A percentile compares a stretch with the other conserved stretches of the same genome.
These are phyloP conservation scores for Bovichtus diacanthus DNA, from an alignment of 2,797 vertebrate genomes.

Conservation along the genomic window DNA sequence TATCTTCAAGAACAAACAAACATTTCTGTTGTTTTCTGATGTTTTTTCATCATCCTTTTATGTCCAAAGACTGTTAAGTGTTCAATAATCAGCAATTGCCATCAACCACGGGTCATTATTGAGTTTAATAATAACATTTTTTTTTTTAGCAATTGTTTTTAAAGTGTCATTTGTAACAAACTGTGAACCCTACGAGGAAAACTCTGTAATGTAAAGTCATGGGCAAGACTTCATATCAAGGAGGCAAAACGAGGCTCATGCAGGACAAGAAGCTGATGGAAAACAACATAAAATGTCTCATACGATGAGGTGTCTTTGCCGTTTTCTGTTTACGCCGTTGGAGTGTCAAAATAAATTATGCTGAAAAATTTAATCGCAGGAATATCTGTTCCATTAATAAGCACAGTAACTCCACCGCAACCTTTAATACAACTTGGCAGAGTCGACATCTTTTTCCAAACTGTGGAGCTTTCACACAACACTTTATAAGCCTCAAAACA, in stretches of 20 bases:
- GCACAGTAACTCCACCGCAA: slow-evolving; percentile 44
- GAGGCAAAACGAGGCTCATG: not conserved
- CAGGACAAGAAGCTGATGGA: not conserved
- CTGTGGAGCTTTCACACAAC: slow-evolving; percentile 21
- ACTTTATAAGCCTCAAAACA: slow-evolving; percentile 27
- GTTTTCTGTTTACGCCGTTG: slow-evolving; percentile 7
- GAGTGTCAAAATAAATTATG: slow-evolving; percentile 36
- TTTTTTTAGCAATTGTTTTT: not conserved
- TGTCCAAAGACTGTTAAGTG: too few species aligned
- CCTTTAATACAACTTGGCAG: slow-evolving; percentile 55
- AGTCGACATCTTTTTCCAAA: slow-evolving; percentile 47
- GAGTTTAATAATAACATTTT: too few species aligned
- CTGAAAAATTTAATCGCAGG: slow-evolving; percentile 68
- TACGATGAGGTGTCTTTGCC: not conserved
- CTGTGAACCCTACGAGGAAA: not conserved
- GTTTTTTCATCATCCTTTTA: too few species aligned
- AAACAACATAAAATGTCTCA: not conserved
- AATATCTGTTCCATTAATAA: slow-evolving; percentile 55
- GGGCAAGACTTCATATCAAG: not conserved
- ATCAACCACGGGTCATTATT: too few species aligned
- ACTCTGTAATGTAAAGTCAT: not conserved
- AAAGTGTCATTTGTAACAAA: not conserved
- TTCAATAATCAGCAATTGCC: too few species aligned
- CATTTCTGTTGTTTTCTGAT: too few species aligned
- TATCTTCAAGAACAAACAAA: too few species aligned